Percentiles rank a stretch among this genome's conserved stretches.
Conservation (phyloP, 2,888 invertebrate species). For the Clivina fossor region DNA sequence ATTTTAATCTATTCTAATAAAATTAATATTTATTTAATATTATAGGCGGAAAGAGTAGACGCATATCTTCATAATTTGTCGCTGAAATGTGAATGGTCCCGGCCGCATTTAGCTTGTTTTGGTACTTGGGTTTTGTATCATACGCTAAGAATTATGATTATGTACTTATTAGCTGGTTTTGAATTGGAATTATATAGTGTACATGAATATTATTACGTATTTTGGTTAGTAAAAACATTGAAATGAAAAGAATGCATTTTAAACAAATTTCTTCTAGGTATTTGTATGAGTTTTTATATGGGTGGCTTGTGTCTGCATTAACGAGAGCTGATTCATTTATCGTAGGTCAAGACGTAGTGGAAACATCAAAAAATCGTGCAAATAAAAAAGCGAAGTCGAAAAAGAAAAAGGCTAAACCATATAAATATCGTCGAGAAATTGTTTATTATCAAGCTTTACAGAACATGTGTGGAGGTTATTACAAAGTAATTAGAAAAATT, state of each 20-base stretch:
- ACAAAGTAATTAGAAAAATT: constrained; percentile 64
- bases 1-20: neutral
- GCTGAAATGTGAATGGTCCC: constrained; percentile 66
- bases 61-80: constrained; percentile 73
- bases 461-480: constrained; percentile 93
- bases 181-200: constrained; percentile 94
- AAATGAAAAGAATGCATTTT: constrained; percentile 15
- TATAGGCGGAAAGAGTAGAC: constrained; percentile 87
- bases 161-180: constrained; percentile 90
- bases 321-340: constrained; percentile 86
- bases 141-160: constrained; percentile 88
- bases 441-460: constrained; percentile 89
- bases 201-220: constrained; percentile 95
- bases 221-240: constrained; percentile 65
- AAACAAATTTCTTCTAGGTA: constrained; percentile 63
- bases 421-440: constrained; percentile 76
- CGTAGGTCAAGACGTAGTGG: constrained; percentile 63
- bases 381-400: constrained; percentile 57
- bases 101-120: constrained; percentile 80
- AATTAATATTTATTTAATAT: constrained; percentile 4
- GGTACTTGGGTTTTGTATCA: constrained; percentile 96
- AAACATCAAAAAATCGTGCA: constrained; percentile 49
- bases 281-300: constrained; percentile 90
- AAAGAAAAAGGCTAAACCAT: constrained; percentile 65
- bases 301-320: constrained; percentile 89